Base-by-base conservation (phyloP, 2,888 invertebrate genomes). In the Chaetogeoica ovagalla region DNA sequence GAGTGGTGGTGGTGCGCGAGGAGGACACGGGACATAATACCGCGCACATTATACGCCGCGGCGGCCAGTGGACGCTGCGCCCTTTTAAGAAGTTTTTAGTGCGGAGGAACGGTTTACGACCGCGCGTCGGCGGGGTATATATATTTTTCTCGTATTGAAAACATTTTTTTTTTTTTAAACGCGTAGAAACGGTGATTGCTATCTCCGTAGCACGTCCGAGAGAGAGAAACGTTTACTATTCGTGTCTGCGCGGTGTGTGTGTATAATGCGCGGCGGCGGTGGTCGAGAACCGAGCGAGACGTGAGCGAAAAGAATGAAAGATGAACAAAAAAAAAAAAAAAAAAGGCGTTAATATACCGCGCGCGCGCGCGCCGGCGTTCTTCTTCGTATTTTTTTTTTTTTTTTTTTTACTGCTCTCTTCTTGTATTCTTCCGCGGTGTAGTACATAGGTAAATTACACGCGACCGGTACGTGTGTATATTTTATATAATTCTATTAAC, bases 41-140 rank as follows among this genome's bases (percentile, higher is more conserved):
- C n/a, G n/a, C n/a, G n/a, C n/a, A n/a, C n/a, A n/a, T n/a, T n/a
- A n/a, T n/a, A n/a, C n/a, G n/a, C n/a, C n/a, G n/a, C n/a, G n/a
- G n/a, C n/a, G n/a, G n/a, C n/a, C 39, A 7, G 39, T 48, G 1
- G 7, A 11, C 48, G 71, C 37, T n/a, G 60, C 43, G 66, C 75
- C 75, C 75, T 75, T 75, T 73, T 37, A 63, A 63, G 73, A n/a
- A n/a, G n/a, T n/a, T n/a, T 73, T 73, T 66, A 75, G 57, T 57
- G 55, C 74, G 48, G n/a, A n/a, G n/a, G n/a, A n/a, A 17, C 65
- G 68, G 59, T 76, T 76, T 76, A 76, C 76, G 76, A 76, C 66
- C 66, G 15, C 48, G 48, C 59, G n/a, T n/a, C n/a, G n/a, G n/a
- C 60, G 57, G 76, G 73, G 65, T 68, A 48, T n/a, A 52, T 52